Conservation (phyloP, 1,140 invertebrate genomes). For the honey bee (Apis mellifera) region DNA sequence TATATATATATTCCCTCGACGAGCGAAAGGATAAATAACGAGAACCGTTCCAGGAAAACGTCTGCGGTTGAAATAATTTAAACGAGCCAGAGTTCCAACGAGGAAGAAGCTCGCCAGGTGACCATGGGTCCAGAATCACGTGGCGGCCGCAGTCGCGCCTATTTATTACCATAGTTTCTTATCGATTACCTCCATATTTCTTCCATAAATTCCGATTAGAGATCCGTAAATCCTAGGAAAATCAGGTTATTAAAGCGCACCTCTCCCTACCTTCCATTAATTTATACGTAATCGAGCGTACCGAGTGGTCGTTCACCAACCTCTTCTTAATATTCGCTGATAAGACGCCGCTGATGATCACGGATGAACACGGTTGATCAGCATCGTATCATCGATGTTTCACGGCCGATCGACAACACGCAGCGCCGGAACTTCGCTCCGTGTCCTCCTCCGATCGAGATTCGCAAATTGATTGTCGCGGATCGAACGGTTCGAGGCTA, state of each 20-base stretch:
- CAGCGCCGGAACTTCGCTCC: neutral
- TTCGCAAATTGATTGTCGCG: constrained; percentile 55
- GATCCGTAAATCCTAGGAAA: constrained; percentile 43
- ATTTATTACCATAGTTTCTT: constrained; percentile 56
- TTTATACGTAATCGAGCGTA: constrained; percentile 42
- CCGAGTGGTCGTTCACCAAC: neutral
- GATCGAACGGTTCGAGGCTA: constrained; percentile 19
- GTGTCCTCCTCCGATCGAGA: constrained; percentile 7
- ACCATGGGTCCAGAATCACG: constrained; percentile 28
- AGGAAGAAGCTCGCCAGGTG: constrained; percentile 29
- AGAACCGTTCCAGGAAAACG: neutral
- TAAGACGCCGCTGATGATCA: constrained; percentile 38
- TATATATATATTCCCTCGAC: no score
- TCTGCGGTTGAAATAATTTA: constrained; percentile 30
- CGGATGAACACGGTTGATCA: constrained; percentile 14
- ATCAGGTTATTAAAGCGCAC: constrained; percentile 44
- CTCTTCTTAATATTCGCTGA: constrained; percentile 45
- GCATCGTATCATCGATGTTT: constrained; percentile 18
- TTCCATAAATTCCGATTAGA: constrained; percentile 46
- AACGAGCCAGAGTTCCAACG: neutral
- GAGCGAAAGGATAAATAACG: constrained; percentile 5
- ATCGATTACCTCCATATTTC: constrained; percentile 47
- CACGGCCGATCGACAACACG: constrained; percentile 19
- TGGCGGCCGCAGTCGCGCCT: neutral
- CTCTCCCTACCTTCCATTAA: neutral